phyloP scores from a whole-genome alignment of 2,888 invertebrate genomes.

The Leptinotarsa rubiginosa region DNA sequence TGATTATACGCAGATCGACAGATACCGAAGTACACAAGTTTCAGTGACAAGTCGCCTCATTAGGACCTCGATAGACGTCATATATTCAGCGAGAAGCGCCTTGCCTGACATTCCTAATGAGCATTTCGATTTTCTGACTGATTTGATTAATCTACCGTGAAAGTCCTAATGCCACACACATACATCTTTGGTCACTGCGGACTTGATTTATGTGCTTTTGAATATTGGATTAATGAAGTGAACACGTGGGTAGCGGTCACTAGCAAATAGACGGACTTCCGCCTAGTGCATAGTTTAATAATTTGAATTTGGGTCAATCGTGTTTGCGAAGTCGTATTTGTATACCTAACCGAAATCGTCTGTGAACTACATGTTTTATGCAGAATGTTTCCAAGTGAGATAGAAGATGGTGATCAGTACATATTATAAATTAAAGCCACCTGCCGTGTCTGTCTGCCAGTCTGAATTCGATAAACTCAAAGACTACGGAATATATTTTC shows the following conservation, averaged over 20 bases:
- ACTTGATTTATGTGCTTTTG: conserved; percentile 38
- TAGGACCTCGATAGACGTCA: conserved; percentile 48
- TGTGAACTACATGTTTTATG: too few relatives aligned
- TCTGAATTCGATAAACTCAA: too few relatives aligned
- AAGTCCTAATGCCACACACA: conserved; percentile 50
- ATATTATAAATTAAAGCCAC: too few relatives aligned
- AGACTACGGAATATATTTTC: too few relatives aligned
- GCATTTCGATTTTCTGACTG: conserved; percentile 51
- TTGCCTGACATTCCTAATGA: conserved; percentile 50
- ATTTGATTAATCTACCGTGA: conserved; percentile 54
- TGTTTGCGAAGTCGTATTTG: background rate
- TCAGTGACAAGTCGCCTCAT: conserved; percentile 51
- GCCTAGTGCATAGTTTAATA: background rate
- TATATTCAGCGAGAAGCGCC: conserved; percentile 45
- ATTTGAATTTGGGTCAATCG: background rate
- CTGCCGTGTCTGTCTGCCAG: too few relatives aligned
- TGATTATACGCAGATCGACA: conserved; percentile 36
- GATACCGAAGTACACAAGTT: conserved; percentile 43
- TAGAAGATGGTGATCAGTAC: too few relatives aligned
- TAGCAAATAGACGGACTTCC: background rate
- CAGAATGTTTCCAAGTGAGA: too few relatives aligned
- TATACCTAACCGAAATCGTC: too few relatives aligned
- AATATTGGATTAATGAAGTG: conserved; percentile 35
- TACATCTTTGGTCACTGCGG: conserved; percentile 45
- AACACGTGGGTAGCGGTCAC: conserved; percentile 9